Conservation (phyloP, 1,140 invertebrate genomes). For the Drosophila repletoides region DNA sequence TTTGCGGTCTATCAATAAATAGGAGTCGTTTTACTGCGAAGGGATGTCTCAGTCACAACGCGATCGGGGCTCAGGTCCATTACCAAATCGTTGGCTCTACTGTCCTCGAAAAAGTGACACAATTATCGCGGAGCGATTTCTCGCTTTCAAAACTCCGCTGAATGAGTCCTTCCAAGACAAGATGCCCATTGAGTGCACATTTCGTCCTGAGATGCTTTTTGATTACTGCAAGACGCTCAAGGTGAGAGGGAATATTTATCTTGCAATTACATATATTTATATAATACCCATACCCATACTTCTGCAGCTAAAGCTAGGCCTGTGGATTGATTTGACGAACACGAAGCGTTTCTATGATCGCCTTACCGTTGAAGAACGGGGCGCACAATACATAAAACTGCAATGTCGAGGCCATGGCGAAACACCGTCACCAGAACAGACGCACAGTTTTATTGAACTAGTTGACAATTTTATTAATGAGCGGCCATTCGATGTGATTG, state of each 20-base stretch:
- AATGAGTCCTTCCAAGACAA: constrained; percentile 89
- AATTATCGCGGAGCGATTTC: constrained; percentile 90
- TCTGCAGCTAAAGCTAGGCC: constrained; percentile 90
- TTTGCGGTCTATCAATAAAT: not conserved
- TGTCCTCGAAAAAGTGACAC: constrained; percentile 93
- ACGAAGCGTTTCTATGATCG: constrained; percentile 96
- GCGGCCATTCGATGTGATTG: constrained; percentile 91
- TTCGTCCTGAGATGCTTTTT: constrained; percentile 93
- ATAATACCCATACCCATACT: not conserved
- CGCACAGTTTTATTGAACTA: constrained; percentile 89
- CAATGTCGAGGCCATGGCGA: constrained; percentile 93
- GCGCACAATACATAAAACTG: constrained; percentile 93
- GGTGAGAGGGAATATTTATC: constrained; percentile 83
- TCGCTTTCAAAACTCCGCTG: constrained; percentile 97
- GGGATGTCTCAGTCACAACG: constrained; percentile 59
- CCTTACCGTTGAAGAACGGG: constrained; percentile 88
- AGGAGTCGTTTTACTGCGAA: constrained; percentile 1
- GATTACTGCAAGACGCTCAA: constrained; percentile 88
- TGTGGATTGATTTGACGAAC: constrained; percentile 98
- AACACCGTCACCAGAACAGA: constrained; percentile 90
- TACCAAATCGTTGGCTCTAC: constrained; percentile 95
- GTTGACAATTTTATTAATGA: constrained; percentile 91
- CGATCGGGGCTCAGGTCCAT: constrained; percentile 84
- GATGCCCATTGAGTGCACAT: constrained; percentile 90
- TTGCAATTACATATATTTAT: not conserved